Evolutionary conservation across 1,140 invertebrate genomes (phyloP).

Genomic region (Anthonomus grandis): DNA sequence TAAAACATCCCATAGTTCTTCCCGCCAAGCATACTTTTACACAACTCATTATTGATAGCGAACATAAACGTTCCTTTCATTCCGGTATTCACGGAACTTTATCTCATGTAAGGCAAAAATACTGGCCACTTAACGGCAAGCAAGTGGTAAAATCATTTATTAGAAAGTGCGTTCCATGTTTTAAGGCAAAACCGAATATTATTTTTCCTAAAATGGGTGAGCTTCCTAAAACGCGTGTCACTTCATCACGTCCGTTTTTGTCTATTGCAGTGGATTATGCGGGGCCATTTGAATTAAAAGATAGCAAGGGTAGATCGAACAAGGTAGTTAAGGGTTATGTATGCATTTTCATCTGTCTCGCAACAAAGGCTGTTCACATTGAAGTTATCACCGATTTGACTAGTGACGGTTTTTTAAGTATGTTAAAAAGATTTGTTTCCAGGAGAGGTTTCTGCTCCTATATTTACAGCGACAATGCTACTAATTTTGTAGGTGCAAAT

Average conservation of each 20-base stretch:
- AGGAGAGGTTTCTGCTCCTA: constrained; percentile 32
- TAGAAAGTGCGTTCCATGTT: constrained; percentile 30
- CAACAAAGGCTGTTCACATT: constrained; percentile 18
- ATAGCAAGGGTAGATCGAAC: neutral
- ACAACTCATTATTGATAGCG: too few relatives aligned
- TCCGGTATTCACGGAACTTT: too few relatives aligned
- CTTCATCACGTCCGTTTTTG: constrained; percentile 38
- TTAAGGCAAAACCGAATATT: constrained; percentile 17
- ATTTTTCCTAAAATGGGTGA: constrained; percentile 42
- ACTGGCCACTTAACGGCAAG: constrained; percentile 31
- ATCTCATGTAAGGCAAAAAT: too few relatives aligned
- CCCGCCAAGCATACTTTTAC: too few relatives aligned
- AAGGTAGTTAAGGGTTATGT: constrained; percentile 14
- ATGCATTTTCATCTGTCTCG: constrained; percentile 17
- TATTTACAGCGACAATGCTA: constrained; percentile 34
- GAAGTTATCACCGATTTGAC: constrained; percentile 11
- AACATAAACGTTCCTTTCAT: too few relatives aligned
- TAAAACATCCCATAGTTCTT: too few relatives aligned
- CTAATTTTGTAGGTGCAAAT: constrained; percentile 13
- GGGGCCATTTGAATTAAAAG: constrained; percentile 19
- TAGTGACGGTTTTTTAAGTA: constrained; percentile 6
- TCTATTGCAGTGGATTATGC: constrained; percentile 31
- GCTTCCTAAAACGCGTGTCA: constrained; percentile 38
- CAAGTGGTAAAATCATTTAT: constrained; percentile 29
- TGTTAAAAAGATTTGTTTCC: constrained; percentile 40